A percentile compares a stretch with the other conserved stretches of the same genome.
These are phyloP conservation scores for Gyps fulvus DNA, from an alignment of 2,113 vertebrate genomes.

Conservation along the genomic window DNA sequence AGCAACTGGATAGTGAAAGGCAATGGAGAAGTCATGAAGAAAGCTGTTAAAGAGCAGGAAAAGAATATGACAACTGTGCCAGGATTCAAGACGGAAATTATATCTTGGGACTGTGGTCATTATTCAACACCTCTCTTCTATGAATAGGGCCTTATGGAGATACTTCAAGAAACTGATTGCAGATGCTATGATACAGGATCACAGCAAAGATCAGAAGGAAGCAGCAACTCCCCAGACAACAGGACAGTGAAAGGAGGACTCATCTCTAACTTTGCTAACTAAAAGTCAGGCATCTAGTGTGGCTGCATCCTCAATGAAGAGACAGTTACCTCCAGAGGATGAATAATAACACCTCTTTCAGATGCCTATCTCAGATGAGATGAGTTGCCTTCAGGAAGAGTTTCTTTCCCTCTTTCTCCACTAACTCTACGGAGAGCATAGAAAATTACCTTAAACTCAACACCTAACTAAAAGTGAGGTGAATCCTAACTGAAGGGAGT, in stretches of 20 bases:
- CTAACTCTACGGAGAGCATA: not conserved
- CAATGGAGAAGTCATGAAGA: not conserved
- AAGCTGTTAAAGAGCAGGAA: not conserved
- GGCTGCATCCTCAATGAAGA: not conserved
- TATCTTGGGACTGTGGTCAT: not conserved
- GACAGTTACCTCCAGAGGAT: not conserved
- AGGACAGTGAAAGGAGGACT: not conserved
- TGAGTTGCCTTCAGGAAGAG: not conserved
- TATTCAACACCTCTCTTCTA: not conserved
- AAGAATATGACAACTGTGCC: not conserved
- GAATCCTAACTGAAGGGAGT: not conserved
- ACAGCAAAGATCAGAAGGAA: not conserved
- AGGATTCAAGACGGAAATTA: not conserved
- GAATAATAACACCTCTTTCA: not conserved
- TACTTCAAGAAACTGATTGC: not conserved
- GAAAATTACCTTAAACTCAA: not conserved
- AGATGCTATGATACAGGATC: not conserved
- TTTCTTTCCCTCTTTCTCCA: not conserved
- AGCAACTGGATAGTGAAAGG: not conserved
- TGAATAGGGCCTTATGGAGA: not conserved
- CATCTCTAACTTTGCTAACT: not conserved
- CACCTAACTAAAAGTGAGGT: not conserved
- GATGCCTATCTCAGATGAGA: not conserved
- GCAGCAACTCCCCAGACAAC: not conserved
- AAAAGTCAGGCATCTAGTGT: not conserved